phyloP scores from a whole-genome alignment of 2,797 vertebrate species.

The Pseudomugil gertrudae region DNA sequence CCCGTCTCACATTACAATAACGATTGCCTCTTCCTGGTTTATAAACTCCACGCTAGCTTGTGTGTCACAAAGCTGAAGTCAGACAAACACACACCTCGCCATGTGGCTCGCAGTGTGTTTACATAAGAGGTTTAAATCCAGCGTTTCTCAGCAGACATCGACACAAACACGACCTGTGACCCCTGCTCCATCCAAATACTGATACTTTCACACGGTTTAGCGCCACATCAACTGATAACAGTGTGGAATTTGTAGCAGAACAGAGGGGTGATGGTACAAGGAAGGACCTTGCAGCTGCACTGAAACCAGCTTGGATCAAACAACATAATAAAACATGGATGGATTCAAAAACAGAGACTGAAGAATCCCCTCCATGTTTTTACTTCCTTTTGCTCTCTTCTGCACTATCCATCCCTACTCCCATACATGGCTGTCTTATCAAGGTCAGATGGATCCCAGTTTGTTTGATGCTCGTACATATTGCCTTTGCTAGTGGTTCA shows the following conservation, averaged over 20 bases:
- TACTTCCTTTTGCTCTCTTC: conserved; percentile 7
- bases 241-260: conserved; percentile 20
- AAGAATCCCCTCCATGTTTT: conserved; percentile 23
- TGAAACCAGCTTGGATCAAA: conserved; percentile 25
- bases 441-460: conserved; percentile 46
- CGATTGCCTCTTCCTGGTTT: conserved; percentile 25
- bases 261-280: conserved; percentile 2
- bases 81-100: conserved; percentile 34
- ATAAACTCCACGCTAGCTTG: not conserved
- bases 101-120: conserved; percentile 42
- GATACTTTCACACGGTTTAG: conserved; percentile 30
- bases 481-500: conserved; percentile 44
- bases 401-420: conserved; percentile 13
- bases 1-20: conserved; percentile 42
- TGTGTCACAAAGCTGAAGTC: conserved; percentile 12
- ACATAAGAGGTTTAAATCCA: conserved; percentile 43
- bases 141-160: conserved; percentile 58
- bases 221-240: conserved; percentile 39
- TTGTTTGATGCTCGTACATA: conserved; percentile 48
- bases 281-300: conserved; percentile 53
- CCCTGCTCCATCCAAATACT: conserved; percentile 16
- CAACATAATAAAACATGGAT: conserved; percentile 39
- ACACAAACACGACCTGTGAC: conserved; percentile 60
- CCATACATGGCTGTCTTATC: conserved; percentile 41
- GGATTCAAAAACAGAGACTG: conserved; percentile 42